A percentile compares a stretch with the other conserved stretches of the same genome.
phyloP scores from a whole-genome alignment of 2,113 vertebrate genomes.

The Tragelaphus strepsiceros region DNA sequence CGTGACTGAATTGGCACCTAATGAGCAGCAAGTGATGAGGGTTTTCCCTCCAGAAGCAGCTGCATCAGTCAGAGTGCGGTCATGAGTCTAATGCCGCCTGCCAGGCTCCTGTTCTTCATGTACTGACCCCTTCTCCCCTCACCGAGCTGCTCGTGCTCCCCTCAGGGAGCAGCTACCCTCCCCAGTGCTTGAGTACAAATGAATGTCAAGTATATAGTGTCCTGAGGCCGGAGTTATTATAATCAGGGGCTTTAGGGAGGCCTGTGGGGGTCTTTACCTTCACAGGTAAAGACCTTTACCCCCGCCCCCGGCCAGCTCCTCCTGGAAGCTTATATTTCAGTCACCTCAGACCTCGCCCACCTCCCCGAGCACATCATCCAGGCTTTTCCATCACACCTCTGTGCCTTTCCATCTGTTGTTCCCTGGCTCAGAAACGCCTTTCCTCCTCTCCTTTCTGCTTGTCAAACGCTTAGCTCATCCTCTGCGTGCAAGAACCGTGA shows the following conservation, averaged over 20 bases:
- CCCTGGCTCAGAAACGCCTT: not conserved
- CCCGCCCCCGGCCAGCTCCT: accelerated
- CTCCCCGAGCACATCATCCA: not conserved
- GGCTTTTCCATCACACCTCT: not conserved
- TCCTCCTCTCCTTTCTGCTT: not conserved
- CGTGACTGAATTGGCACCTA: not conserved
- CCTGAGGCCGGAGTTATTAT: accelerated
- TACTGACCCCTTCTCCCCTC: not conserved
- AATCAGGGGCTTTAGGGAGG: not conserved
- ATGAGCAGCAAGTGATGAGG: not conserved
- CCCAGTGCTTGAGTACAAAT: too few relatives aligned
- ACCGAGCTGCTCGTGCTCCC: not conserved
- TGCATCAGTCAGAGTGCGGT: not conserved
- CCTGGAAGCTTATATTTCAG: accelerated
- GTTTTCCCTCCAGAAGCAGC: not conserved
- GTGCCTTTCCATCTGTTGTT: not conserved
- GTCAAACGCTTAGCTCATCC: too few relatives aligned
- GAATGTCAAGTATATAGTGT: not conserved
- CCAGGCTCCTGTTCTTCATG: not conserved
- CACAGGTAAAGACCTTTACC: too few relatives aligned
- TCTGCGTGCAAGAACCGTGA: not conserved
- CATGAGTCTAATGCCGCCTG: accelerated
- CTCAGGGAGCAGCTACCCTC: accelerated
- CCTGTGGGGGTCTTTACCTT: too few relatives aligned
- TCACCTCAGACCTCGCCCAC: not conserved